Conservation (phyloP, 1,140 invertebrate genomes). For the Drosophila pseudoananassae region DNA sequence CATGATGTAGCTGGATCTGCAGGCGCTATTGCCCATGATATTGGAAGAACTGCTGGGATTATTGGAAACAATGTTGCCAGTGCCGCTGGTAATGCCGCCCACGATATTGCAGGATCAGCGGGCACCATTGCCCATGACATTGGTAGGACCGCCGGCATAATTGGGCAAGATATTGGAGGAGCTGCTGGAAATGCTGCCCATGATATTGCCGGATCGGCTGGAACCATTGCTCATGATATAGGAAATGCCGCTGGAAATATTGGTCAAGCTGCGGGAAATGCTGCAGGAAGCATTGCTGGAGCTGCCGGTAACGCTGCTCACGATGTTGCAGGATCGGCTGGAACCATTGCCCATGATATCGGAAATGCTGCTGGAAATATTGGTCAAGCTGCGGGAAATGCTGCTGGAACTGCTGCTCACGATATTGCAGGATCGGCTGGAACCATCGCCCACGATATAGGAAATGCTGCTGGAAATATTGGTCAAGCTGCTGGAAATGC, state of each 20-base stretch:
- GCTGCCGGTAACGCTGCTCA: neutral
- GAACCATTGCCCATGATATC: neutral
- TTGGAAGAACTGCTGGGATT: neutral
- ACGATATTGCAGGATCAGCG: neutral
- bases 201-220: neutral
- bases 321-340: neutral
- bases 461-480: conserved; percentile 1
- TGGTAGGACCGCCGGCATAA: neutral
- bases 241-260: neutral
- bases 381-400: neutral
- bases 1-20: neutral
- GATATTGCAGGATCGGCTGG: neutral
- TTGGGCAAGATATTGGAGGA: neutral
- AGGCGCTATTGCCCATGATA: neutral
- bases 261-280: conserved; percentile 5
- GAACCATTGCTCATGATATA: neutral
- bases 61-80: neutral
- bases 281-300: conserved; percentile 7
- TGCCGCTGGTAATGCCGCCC: neutral
- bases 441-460: neutral
- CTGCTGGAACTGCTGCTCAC: conserved; percentile 12
- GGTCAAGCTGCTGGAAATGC: conserved; percentile 1
- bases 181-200: neutral
- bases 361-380: conserved; percentile 5
- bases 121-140: neutral